Base-by-base conservation (phyloP, 2,797 vertebrate species). In the Acrossocheilus fasciatus region DNA sequence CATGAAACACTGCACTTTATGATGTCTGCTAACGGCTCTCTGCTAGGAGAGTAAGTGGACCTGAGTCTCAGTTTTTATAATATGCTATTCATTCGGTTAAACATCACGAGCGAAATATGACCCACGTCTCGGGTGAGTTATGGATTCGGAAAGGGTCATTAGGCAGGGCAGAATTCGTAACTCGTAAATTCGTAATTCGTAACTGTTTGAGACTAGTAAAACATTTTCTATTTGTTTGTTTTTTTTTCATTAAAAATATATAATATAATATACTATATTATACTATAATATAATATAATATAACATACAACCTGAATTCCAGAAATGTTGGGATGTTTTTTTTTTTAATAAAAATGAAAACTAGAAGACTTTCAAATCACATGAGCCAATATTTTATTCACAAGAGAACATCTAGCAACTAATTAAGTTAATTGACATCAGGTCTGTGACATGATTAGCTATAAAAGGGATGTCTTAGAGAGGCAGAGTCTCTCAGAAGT, bases 1-100 rank as follows among this genome's bases (percentile, higher is more conserved):
- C 6, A 47, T 80, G 81, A 86, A 85, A 73, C 57, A 41, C 57
- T 41, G 77, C 23, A 59, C 81, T 88, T 85, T 86, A 89, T 70
- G 41, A 76, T 54, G 70, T 86, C 81, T 79, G 36, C 74, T 73
- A 72, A 74, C 26, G 14, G 59, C 72, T 57, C 39, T 75, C 62
- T 70, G 73, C 68, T 36, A 45, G 15, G 9, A 76, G 36, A 69
- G n/a, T 20, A 75, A 86, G 70, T 68, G 47, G 64, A 68, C 17
- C 47, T 5, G 47, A 81, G 59, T 73, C 39, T 76, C 36, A 12
- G 70, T 76, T 76, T 86, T 57, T 86, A 54, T 52, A 64, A 57
- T 59, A 43, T 64, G 66, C 50, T 66, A 41, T 79, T 83, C 54
- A 50, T 80, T 81, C 82, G 66, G 45, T 73, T 83, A 79, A 83